These are phyloP conservation scores for Xylota segnis DNA, from an alignment of 2,888 invertebrate genomes.

Conservation along the genomic window DNA sequence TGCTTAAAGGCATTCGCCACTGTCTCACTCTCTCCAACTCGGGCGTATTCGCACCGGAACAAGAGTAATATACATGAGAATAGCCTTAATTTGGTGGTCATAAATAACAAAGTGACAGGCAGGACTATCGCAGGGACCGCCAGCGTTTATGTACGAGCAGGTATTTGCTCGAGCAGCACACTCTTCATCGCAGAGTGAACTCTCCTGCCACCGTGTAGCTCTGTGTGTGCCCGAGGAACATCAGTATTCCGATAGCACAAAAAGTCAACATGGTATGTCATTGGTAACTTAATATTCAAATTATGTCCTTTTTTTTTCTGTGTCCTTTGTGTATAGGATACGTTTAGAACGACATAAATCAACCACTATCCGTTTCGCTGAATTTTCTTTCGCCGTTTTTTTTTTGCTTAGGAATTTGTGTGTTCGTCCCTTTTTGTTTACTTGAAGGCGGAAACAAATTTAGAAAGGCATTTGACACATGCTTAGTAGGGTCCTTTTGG, in stretches of 20 bases:
- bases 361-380: slow-evolving; percentile 68
- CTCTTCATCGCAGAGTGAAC: slow-evolving; percentile 55
- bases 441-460: slow-evolving; percentile 72
- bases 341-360: slow-evolving; percentile 74
- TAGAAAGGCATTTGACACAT: slow-evolving; percentile 75
- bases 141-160: slow-evolving; percentile 52
- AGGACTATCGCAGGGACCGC: slow-evolving; percentile 68
- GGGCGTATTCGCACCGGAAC: slow-evolving; percentile 23
- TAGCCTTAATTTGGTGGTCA: slow-evolving; percentile 76
- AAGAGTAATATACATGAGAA: slow-evolving; percentile 76
- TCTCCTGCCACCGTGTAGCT: background rate
- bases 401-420: slow-evolving; percentile 20
- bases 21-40: background rate
- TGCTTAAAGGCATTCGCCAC: slow-evolving; percentile 68
- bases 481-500: slow-evolving; percentile 53
- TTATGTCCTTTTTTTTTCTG: slow-evolving; percentile 64
- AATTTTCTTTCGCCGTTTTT: slow-evolving; percentile 33
- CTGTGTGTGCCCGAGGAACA: slow-evolving; percentile 23
- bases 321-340: slow-evolving; percentile 62
- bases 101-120: slow-evolving; percentile 77
- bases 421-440: slow-evolving; percentile 46
- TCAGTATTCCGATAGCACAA: slow-evolving; percentile 74
- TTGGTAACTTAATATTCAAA: slow-evolving; percentile 77
- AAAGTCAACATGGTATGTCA: slow-evolving; percentile 76
- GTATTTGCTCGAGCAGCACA: slow-evolving; percentile 46